Conservation (phyloP, 2,888 invertebrate genomes). For the Balanococcus diminutus region DNA sequence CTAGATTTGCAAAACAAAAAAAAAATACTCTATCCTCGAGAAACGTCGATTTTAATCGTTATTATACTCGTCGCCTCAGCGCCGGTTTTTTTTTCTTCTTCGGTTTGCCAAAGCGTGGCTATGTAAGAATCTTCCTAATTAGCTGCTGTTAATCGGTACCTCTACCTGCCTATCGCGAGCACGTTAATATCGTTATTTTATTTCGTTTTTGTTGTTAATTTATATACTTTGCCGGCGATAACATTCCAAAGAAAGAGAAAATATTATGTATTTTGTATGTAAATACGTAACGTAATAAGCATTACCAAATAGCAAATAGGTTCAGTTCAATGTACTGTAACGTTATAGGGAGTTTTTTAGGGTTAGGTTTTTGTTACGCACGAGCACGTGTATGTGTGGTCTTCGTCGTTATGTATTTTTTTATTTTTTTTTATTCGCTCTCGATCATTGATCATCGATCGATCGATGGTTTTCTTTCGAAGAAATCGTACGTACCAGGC, state of each 20-base stretch:
- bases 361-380: background rate
- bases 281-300: too few species aligned
- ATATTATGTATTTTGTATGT: background rate
- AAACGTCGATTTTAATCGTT: background rate
- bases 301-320: background rate
- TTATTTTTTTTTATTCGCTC: too few species aligned
- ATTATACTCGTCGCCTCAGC: background rate
- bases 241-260: constrained; percentile 18
- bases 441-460: too few species aligned
- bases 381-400: background rate
- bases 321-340: background rate
- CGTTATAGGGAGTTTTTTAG: constrained; percentile 24
- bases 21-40: background rate
- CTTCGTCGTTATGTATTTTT: background rate
- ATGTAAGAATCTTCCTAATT: too few species aligned
- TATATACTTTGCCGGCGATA: background rate
- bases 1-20: too few species aligned
- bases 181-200: background rate
- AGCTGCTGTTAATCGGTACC: too few species aligned
- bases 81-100: background rate
- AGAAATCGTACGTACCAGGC: background rate
- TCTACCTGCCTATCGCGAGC: too few species aligned
- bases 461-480: background rate
- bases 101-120: background rate
- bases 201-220: background rate